A percentile compares a stretch with the other conserved stretches of the same genome.
These are phyloP conservation scores for Andrena minutula DNA, from an alignment of 2,888 invertebrate species.

Conservation along the genomic window DNA sequence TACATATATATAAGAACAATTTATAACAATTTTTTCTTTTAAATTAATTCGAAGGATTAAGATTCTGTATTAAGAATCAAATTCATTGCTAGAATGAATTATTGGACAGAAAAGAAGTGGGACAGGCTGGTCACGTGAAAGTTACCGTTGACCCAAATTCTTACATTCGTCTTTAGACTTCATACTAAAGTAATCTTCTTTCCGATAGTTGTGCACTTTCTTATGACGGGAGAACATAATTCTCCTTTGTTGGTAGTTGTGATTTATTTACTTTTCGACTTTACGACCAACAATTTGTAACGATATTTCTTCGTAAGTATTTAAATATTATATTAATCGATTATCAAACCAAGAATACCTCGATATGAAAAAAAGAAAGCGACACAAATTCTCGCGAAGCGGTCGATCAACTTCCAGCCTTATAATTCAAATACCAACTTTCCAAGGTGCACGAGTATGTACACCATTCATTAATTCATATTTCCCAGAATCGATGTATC, in stretches of 20 bases:
- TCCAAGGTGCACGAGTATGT: neutral
- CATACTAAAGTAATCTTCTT: neutral
- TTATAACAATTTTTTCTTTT: neutral
- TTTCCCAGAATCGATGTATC: slow-evolving; percentile 2
- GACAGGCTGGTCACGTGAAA: slow-evolving; percentile 47
- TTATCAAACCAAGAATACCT: no score
- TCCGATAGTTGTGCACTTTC: neutral
- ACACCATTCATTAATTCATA: slow-evolving; percentile 21
- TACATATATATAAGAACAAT: no score
- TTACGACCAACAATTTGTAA: neutral
- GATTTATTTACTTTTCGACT: neutral
- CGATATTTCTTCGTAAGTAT: no score
- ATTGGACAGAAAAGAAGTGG: neutral
- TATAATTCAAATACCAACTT: neutral
- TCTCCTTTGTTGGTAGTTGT: neutral
- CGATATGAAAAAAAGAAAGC: neutral
- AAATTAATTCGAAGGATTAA: neutral
- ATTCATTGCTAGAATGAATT: neutral
- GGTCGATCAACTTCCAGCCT: neutral
- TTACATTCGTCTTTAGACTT: neutral
- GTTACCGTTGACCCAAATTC: slow-evolving; percentile 53
- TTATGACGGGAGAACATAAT: neutral
- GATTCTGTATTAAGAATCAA: neutral
- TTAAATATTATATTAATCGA: no score
- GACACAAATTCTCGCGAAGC: neutral